phyloP scores from a whole-genome alignment of 2,888 invertebrate species.

The Apodemia duryi region DNA sequence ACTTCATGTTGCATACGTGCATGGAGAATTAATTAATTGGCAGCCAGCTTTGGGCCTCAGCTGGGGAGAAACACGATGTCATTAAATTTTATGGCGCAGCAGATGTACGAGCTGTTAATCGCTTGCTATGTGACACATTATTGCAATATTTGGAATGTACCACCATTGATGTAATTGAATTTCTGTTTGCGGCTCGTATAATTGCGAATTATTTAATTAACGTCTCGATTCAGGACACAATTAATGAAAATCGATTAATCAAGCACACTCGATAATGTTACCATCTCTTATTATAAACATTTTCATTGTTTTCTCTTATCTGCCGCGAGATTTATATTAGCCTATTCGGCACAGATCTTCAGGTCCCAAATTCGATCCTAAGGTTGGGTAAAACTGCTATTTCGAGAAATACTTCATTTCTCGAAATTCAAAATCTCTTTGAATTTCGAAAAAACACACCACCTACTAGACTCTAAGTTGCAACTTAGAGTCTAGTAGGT shows the following conservation, averaged over 20 bases:
- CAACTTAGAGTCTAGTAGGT: no score
- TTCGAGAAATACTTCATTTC: no score
- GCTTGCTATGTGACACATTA: slow-evolving; percentile 42
- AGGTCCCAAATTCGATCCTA: no score
- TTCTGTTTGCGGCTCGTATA: slow-evolving; percentile 19
- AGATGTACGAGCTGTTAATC: slow-evolving; percentile 60
- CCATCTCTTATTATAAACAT: no score
- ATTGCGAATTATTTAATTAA: background rate
- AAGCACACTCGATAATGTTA: no score
- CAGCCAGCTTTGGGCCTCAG: slow-evolving; percentile 61
- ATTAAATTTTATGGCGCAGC: slow-evolving; percentile 68
- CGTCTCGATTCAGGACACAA: slow-evolving; percentile 15
- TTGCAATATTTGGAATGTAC: slow-evolving; percentile 21
- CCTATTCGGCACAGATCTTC: no score
- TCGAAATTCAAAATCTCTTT: no score
- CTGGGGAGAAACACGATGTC: slow-evolving; percentile 53
- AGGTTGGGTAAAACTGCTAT: no score
- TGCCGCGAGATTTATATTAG: no score
- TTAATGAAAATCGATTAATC: slow-evolving; percentile 5
- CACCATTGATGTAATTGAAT: slow-evolving; percentile 23
- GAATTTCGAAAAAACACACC: no score
- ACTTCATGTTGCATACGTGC: slow-evolving; percentile 62
- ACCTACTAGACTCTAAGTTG: no score
- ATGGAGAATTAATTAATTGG: slow-evolving; percentile 57
- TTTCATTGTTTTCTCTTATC: no score